A percentile compares a stretch with the other conserved stretches of the same genome.
These are phyloP conservation scores for Teleopsis dalmanni DNA, from an alignment of 1,140 invertebrate species.

Conservation along the genomic window DNA sequence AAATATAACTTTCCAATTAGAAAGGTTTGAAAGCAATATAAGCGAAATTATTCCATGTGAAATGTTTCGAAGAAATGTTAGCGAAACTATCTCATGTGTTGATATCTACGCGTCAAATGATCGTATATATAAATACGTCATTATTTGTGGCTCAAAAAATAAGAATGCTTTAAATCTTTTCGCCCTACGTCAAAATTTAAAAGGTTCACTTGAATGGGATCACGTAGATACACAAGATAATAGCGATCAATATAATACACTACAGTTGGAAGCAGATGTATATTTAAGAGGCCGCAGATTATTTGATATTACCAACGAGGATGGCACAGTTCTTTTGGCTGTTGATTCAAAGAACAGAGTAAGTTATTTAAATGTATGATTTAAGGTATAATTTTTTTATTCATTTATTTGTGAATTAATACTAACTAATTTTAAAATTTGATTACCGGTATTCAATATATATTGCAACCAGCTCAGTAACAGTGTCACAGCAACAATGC, in stretches of 20 bases:
- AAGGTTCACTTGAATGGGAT: constrained; percentile 22
- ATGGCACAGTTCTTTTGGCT: constrained; percentile 17
- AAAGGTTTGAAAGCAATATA: too few species aligned
- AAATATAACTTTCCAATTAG: constrained; percentile 16
- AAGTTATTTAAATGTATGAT: too few species aligned
- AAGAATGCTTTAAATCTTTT: constrained; percentile 26
- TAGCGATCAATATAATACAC: neutral
- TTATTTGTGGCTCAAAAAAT: constrained; percentile 25
- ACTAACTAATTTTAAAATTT: too few species aligned
- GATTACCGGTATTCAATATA: too few species aligned
- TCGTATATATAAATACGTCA: constrained; percentile 26
- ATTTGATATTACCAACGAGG: constrained; percentile 15
- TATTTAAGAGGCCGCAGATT: constrained; percentile 15
- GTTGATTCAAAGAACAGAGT: constrained; percentile 26
- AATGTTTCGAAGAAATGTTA: constrained; percentile 29
- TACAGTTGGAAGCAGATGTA: constrained; percentile 20
- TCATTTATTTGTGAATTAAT: too few species aligned
- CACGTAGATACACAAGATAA: constrained; percentile 11
- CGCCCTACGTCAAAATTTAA: constrained; percentile 13
- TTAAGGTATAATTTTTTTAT: too few species aligned
- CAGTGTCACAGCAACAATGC: too few species aligned
- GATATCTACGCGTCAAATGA: constrained; percentile 26
- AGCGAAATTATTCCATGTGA: too few species aligned
- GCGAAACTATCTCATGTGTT: constrained; percentile 30
- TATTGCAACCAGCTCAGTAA: too few species aligned